These are phyloP conservation scores for Thripadectes ignobilis DNA, from an alignment of 2,797 vertebrate species.

Conservation along the genomic window DNA sequence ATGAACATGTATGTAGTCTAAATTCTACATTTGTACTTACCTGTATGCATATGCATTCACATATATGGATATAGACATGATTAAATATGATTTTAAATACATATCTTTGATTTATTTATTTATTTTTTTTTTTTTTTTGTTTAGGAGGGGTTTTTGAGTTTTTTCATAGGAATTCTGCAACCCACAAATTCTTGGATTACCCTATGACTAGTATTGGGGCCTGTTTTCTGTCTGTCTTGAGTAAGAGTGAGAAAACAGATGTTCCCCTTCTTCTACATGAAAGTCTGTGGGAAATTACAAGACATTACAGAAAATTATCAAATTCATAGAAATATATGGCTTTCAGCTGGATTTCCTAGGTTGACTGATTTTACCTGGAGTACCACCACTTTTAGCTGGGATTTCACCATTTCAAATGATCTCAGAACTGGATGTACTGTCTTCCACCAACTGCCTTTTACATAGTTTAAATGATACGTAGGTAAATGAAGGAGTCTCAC, in stretches of 20 bases:
- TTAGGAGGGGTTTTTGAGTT: accelerated
- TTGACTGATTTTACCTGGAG: background rate
- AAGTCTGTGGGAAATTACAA: background rate
- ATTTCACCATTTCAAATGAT: background rate
- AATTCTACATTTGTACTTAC: background rate
- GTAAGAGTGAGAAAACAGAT: background rate
- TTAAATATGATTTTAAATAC: background rate
- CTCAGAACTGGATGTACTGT: background rate
- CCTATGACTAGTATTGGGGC: background rate
- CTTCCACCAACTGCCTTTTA: background rate
- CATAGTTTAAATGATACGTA: background rate
- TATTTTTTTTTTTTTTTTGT: background rate
- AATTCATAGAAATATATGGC: background rate
- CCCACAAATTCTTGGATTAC: background rate
- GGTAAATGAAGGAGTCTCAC: background rate
- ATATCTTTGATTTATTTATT: background rate
- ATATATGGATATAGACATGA: background rate
- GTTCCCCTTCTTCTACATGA: background rate
- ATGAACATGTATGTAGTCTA: background rate
- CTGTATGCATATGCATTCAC: background rate
- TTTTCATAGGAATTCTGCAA: background rate
- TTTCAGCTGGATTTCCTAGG: background rate
- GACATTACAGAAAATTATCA: background rate
- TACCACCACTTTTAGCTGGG: background rate
- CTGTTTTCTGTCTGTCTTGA: background rate